These are phyloP conservation scores for Spongilla lacustris DNA, from an alignment of 37 sponge, comb jelly and placozoan genomes.

Conservation along the genomic window DNA sequence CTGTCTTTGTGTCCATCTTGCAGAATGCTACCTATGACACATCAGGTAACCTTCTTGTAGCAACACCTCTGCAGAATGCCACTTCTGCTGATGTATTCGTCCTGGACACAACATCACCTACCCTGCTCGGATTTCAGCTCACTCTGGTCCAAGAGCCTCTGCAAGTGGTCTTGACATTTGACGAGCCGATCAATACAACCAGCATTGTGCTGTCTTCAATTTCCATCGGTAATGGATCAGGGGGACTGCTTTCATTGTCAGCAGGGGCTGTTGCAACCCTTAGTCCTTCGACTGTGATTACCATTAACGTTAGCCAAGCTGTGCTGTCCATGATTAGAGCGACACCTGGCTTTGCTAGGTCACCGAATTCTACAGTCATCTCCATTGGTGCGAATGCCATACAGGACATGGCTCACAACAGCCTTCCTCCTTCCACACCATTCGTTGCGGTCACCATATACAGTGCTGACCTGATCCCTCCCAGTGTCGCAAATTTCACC, in stretches of 20 bases:
- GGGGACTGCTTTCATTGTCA: slow-evolving; percentile 4
- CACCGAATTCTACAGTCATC: slow-evolving; percentile 46
- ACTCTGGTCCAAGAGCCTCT: slow-evolving; percentile 72
- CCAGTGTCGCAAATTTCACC: slow-evolving; percentile 53
- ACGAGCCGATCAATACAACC: slow-evolving; percentile 66
- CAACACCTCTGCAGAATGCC: slow-evolving; percentile 21
- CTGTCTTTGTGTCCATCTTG: slow-evolving; percentile 57
- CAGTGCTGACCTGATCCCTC: slow-evolving; percentile 75
- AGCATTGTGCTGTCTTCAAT: slow-evolving; percentile 32
- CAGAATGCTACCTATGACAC: slow-evolving; percentile 58
- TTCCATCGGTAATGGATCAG: slow-evolving; percentile 35
- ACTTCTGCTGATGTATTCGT: slow-evolving; percentile 25
- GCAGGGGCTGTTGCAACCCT: slow-evolving; percentile 8
- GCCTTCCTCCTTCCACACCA: background rate
- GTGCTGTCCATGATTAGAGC: slow-evolving; percentile 35
- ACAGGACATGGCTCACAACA: slow-evolving; percentile 44
- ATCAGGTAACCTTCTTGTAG: slow-evolving; percentile 31
- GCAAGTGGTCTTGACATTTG: slow-evolving; percentile 66
- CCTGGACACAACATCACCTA: slow-evolving; percentile 67
- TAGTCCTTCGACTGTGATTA: slow-evolving; percentile 33
- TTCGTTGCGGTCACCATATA: slow-evolving; percentile 22
- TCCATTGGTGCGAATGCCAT: slow-evolving; percentile 38
- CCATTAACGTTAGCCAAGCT: slow-evolving; percentile 35
- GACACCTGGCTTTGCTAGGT: slow-evolving; percentile 33
- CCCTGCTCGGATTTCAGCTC: slow-evolving; percentile 70